Percentiles rank a stretch among this genome's conserved stretches.
These are phyloP conservation scores for Hybognathus amarus DNA, from an alignment of 2,797 vertebrate species.

Conservation along the genomic window DNA sequence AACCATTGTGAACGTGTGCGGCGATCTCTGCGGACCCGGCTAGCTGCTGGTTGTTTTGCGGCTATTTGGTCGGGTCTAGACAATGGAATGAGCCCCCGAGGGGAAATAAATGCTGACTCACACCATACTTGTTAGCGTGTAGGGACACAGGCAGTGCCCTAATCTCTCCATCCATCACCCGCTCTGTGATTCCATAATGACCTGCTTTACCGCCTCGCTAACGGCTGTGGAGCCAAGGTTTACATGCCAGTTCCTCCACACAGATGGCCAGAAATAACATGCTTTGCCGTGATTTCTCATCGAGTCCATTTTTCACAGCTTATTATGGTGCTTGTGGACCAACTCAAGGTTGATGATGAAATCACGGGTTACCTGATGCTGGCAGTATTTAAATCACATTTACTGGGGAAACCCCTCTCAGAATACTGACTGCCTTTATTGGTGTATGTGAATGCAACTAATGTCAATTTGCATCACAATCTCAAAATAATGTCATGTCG, in stretches of 20 bases:
- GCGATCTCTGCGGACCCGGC: constrained; percentile 7
- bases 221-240: constrained; percentile 17
- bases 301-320: constrained; percentile 30
- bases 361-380: constrained; percentile 8
- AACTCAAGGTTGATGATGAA: constrained; percentile 21
- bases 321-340: constrained; percentile 24
- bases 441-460: background rate
- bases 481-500: background rate
- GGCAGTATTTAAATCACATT: constrained; percentile 4
- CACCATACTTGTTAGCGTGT: constrained; percentile 54
- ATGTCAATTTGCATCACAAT: background rate
- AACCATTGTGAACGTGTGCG: constrained; percentile 20
- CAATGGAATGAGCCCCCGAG: constrained; percentile 51
- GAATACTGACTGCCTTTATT: background rate
- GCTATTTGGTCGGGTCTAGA: constrained; percentile 55
- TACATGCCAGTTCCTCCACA: constrained; percentile 18
- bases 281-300: constrained; percentile 25
- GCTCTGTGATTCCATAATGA: constrained; percentile 59
- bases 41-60: constrained; percentile 34
- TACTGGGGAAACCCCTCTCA: constrained; percentile 14
- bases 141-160: constrained; percentile 47
- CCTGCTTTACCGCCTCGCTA: constrained; percentile 52
- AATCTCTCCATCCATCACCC: constrained; percentile 62
- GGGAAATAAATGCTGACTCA: constrained; percentile 61
- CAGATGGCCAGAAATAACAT: constrained; percentile 44